Conservation (phyloP, 2,888 invertebrate genomes). For the Tiliacea citrago region DNA sequence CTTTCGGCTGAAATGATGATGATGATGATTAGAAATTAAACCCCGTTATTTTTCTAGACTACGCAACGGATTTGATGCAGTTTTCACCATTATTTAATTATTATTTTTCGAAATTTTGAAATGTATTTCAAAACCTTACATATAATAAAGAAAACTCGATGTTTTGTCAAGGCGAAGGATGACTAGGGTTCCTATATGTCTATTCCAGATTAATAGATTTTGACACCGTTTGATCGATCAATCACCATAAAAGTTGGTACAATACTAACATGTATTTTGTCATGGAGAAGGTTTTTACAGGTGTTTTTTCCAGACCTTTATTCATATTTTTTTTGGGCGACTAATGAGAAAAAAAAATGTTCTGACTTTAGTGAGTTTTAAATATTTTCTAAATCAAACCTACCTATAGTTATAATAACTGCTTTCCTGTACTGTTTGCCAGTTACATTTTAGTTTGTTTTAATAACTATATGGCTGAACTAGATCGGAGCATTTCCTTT, state of each 20-base stretch:
- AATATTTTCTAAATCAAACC: constrained; percentile 12
- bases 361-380: not conserved
- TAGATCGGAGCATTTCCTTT: constrained; percentile 85
- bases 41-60: not conserved
- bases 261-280: not conserved
- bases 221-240: not conserved
- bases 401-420: constrained; percentile 81
- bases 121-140: too few species aligned
- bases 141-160: not conserved
- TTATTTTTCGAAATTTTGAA: too few species aligned
- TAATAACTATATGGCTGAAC: constrained; percentile 85
- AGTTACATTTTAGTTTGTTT: too few species aligned
- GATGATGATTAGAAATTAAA: not conserved
- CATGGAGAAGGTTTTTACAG: too few species aligned
- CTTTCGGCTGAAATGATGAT: too few species aligned
- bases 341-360: too few species aligned
- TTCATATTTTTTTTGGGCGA: too few species aligned
- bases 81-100: not conserved
- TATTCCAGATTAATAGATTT: not conserved
- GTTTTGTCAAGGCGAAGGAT: not conserved
- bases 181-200: not conserved
- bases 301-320: not conserved
- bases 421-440: constrained; percentile 87
- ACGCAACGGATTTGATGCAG: not conserved
- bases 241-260: not conserved